phyloP scores from a whole-genome alignment of 2,888 invertebrate species.

The Tetragonisca angustula region DNA sequence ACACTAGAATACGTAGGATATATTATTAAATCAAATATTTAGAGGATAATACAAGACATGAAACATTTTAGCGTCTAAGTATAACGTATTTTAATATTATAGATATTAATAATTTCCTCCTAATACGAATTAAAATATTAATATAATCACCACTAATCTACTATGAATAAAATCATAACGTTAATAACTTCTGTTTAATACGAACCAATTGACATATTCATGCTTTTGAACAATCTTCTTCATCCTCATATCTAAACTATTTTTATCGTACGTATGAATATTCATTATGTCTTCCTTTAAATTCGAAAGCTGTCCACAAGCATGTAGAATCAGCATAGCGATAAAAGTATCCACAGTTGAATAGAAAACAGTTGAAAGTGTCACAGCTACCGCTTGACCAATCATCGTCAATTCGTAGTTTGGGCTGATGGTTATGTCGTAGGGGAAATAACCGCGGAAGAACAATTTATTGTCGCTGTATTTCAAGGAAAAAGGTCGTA shows the following conservation, averaged over 20 bases:
- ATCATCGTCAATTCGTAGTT: conserved; percentile 32
- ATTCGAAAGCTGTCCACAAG: conserved; percentile 58
- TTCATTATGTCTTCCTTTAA: conserved; percentile 21
- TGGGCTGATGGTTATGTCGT: conserved; percentile 44
- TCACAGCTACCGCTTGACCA: conserved; percentile 12
- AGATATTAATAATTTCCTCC: too few species aligned
- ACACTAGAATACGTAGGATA: too few species aligned
- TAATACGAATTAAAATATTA: too few species aligned
- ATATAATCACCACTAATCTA: too few species aligned
- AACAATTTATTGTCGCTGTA: conserved; percentile 22
- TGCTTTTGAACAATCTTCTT: conserved; percentile 45
- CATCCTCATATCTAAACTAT: not conserved
- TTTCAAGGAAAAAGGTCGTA: not conserved
- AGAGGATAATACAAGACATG: too few species aligned
- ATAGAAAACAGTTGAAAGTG: conserved; percentile 28
- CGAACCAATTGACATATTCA: conserved; percentile 55
- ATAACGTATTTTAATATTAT: too few species aligned
- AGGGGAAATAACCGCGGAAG: conserved; percentile 48
- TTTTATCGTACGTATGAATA: not conserved
- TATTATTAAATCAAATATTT: too few species aligned
- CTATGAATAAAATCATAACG: too few species aligned
- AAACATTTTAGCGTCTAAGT: too few species aligned
- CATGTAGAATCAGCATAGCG: conserved; percentile 54
- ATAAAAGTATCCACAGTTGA: conserved; percentile 63
- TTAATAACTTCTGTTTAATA: conserved; percentile 50